Conservation (phyloP, 2,113 vertebrate species). For the Aramus guarauna region DNA sequence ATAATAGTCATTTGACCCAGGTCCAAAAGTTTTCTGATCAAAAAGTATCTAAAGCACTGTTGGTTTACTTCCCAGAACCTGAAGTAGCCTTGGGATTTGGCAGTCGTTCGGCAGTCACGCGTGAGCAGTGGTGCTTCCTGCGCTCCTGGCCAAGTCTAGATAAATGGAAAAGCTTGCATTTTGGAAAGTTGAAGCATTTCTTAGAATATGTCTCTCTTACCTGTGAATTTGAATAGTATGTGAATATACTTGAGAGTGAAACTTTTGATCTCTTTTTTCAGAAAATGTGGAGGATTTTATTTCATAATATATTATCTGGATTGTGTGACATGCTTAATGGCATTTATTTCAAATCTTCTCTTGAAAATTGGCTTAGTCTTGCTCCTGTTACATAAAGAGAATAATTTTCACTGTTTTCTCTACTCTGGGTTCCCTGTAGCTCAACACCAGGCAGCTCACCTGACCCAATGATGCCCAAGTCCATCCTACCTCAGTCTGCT, state of each 20-base stretch:
- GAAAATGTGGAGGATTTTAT: not conserved
- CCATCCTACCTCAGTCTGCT: not conserved
- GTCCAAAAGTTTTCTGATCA: not conserved
- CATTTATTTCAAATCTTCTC: not conserved
- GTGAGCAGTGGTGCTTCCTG: slow-evolving; percentile 14
- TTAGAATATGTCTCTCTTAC: not conserved
- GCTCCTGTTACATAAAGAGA: not conserved
- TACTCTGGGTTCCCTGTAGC: not conserved
- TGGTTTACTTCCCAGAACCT: slow-evolving; percentile 40
- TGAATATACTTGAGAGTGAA: not conserved
- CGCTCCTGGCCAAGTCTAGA: not conserved
- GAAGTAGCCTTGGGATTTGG: slow-evolving; percentile 44
- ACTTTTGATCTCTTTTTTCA: not conserved
- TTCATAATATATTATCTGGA: not conserved
- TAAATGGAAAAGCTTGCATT: slow-evolving; percentile 6
- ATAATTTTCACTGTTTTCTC: not conserved
- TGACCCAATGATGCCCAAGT: not conserved
- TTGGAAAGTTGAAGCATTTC: not conserved
- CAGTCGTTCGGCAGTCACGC: not conserved
- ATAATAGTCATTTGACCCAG: not conserved
- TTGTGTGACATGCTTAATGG: not conserved
- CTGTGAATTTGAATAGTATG: not conserved
- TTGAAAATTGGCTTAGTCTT: not conserved
- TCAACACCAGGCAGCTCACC: not conserved
- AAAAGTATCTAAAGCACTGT: not conserved